Base-by-base conservation (phyloP, 2,113 vertebrate species). In the Hyaena hyaena region DNA sequence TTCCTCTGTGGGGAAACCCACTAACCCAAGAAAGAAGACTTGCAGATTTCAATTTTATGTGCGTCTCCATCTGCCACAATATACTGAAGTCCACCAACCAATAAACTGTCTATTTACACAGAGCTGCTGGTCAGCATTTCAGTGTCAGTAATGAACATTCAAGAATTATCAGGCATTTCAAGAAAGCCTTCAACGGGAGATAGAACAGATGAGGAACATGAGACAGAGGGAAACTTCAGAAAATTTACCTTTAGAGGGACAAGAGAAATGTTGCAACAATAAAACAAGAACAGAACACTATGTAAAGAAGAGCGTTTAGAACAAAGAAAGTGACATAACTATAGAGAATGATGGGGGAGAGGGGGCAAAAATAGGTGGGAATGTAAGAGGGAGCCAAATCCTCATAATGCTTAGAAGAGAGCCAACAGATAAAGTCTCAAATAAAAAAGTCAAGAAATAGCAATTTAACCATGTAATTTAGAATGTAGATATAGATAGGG, bases 261-360 rank as follows among this genome's bases (percentile, higher is more conserved):
- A 82, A 74, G 39, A 84, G 28, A 35, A 16, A 48, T 23, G 45
- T 73, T 79, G 10, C 24, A 71, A 63, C 31, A 69, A 33, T 73
- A 84, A 95, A 85, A 76, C 26, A 81, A 96, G 91, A 94, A 85
- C 23, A 74, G 58, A 55, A 65, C 81, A 14, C 10, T 85, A 76
- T 35, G 8, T 17, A 33, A 85, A 85, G 88, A 85, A 33, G 17
- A 33, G 10, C 8, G 43, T 63, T 74, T 35, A 26, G 50, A 53
- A 85, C 19, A 81, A 74, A 86, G 58, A 74, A 80, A 39, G 17
- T 35, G 73, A 71, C 45, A 0, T 66, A 26, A 77, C 50, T 28
- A 1, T 5, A 35, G 45, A 50, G n/a, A 28, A 24, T 35, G 55
- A 80, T 10, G 10, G 16, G 4, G 15, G 33, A 92, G 58, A 6